These are phyloP conservation scores for Corythoichthys haematopterus DNA, from an alignment of 2,113 vertebrate species.

Conservation along the genomic window DNA sequence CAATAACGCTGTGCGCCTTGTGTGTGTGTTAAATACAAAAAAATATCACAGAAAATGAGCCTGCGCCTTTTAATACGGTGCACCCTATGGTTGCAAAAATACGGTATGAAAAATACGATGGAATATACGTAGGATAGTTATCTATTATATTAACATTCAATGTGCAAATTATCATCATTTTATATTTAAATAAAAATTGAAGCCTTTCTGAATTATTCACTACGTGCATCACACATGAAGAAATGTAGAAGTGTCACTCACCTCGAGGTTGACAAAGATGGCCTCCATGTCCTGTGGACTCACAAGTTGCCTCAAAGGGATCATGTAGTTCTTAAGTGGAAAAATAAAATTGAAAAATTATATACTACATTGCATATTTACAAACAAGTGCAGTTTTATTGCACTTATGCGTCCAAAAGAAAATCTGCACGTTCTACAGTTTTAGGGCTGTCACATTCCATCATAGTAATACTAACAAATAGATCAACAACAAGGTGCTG, in stretches of 20 bases:
- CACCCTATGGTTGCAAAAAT: too few species aligned
- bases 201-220: conserved; percentile 22
- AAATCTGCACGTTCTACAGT: conserved; percentile 17
- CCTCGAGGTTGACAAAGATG: conserved; percentile 95
- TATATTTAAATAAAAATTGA: conserved; percentile 2
- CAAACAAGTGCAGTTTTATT: not conserved
- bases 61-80: too few species aligned
- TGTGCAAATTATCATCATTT: not conserved
- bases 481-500: conserved; percentile 52
- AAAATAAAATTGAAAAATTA: not conserved
- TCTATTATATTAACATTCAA: not conserved
- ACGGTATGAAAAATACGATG: too few species aligned
- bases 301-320: conserved; percentile 84
- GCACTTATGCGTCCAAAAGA: conserved; percentile 11
- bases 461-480: conserved; percentile 64
- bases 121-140: too few species aligned
- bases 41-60: too few species aligned
- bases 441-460: conserved; percentile 56
- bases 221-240: conserved; percentile 9
- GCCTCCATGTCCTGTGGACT: conserved; percentile 84
- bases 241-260: conserved; percentile 46
- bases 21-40: too few species aligned
- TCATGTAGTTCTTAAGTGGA: conserved; percentile 87
- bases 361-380: not conserved
- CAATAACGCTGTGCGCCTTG: too few species aligned